A percentile compares a stretch with the other conserved stretches of the same genome.
Evolutionary conservation across 2,888 invertebrate genomes (phyloP).

Genomic region (Pogonocherus hispidulus): DNA sequence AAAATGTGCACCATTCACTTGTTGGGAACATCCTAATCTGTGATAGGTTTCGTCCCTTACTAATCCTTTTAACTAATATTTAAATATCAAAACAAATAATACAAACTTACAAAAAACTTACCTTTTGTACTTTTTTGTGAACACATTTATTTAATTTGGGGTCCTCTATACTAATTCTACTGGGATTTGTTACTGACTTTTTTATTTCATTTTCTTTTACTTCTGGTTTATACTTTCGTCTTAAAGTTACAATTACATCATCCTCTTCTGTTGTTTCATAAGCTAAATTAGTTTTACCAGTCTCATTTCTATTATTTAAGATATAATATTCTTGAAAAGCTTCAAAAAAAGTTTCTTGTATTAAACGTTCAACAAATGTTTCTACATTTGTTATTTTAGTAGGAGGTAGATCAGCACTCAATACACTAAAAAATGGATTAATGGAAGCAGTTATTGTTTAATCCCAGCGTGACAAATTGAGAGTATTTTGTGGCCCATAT

Average conservation of each 20-base stretch:
- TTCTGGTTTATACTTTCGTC: conserved; percentile 40
- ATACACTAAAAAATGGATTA: conserved; percentile 48
- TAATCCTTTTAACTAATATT: too few species aligned
- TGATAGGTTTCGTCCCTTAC: too few species aligned
- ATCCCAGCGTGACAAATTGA: too few species aligned
- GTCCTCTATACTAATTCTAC: conserved; percentile 27
- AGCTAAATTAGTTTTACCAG: conserved; percentile 60
- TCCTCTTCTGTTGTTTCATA: conserved; percentile 58
- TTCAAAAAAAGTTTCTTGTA: conserved; percentile 65
- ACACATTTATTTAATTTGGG: conserved; percentile 36
- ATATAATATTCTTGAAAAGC: conserved; percentile 65
- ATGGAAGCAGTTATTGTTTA: too few species aligned
- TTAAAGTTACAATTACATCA: conserved; percentile 50
- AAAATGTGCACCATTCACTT: too few species aligned
- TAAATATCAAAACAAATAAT: conserved; percentile 9
- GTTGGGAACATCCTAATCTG: too few species aligned
- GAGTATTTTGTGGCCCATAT: too few species aligned
- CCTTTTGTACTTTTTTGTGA: conserved; percentile 51
- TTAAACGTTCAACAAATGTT: conserved; percentile 64
- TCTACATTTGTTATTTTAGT: conserved; percentile 62
- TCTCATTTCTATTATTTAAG: conserved; percentile 38
- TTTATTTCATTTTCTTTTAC: conserved; percentile 9
- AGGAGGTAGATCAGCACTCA: conserved; percentile 55
- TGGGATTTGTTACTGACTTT: conserved; percentile 11
- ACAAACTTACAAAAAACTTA: conserved; percentile 17